These are phyloP conservation scores for Lypha dubia DNA, from an alignment of 2,888 invertebrate genomes.

Conservation along the genomic window DNA sequence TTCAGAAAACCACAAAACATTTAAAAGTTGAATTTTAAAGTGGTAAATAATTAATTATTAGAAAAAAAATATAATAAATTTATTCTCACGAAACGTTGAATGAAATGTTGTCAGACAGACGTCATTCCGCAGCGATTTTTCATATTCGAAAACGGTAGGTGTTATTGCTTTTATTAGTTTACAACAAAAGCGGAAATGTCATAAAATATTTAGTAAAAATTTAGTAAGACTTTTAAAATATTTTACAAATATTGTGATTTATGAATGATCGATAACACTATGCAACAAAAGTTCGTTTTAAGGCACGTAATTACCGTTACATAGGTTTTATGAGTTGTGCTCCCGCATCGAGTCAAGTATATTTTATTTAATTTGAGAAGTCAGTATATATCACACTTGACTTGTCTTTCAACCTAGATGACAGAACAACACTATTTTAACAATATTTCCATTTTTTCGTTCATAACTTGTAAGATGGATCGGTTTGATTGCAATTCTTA, in stretches of 20 bases:
- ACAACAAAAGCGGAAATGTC: conserved; percentile 21
- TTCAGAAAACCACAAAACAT: neutral
- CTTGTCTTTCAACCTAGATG: too few species aligned
- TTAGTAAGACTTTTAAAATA: conserved; percentile 2
- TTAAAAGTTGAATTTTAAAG: neutral
- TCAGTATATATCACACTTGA: too few species aligned
- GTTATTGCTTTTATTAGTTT: neutral
- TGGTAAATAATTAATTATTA: conserved; percentile 12
- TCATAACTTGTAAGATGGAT: too few species aligned
- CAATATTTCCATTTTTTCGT: too few species aligned
- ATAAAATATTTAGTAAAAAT: neutral
- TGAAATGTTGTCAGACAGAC: neutral
- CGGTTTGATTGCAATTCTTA: too few species aligned
- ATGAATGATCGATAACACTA: neutral
- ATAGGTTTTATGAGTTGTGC: too few species aligned
- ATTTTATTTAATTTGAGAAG: too few species aligned
- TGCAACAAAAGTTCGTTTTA: too few species aligned
- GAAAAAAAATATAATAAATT: neutral
- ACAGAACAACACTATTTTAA: too few species aligned
- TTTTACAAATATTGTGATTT: conserved; percentile 1
- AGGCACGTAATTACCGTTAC: too few species aligned
- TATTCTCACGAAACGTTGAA: conserved; percentile 26
- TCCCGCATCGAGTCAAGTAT: too few species aligned
- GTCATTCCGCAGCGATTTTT: neutral
- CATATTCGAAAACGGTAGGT: conserved; percentile 3